Evolutionary conservation across 1,140 invertebrate species (phyloP), one percentile per base, ranked within the genome.

Genomic region (Cotesia typhae): DNA sequence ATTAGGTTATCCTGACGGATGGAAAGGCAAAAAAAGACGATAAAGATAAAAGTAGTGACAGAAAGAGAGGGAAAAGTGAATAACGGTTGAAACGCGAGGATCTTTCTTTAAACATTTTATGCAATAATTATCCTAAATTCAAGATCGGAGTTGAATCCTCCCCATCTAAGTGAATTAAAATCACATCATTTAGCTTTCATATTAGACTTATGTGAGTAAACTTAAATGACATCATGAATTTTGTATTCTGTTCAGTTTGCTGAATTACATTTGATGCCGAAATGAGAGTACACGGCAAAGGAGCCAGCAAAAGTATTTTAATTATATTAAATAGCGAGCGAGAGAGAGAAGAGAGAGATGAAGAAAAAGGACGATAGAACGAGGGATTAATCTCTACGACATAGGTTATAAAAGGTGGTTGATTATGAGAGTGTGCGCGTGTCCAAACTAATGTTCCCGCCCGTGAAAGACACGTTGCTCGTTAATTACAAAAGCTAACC

Each of bases 381-480:
- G 28, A 28, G 37, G 14, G 17, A 59, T 59, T 35, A 9, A 35
- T 51, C 70, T 66, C 41, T 47, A 47, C 41, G 69, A 61, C 51
- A 51, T 38, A 66, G 61, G 53, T 37, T 53, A 47, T 47, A 38
- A 71, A 66, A 66, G 61, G 70, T 65, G 70, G 70, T 71, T 71
- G 60, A 37, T 28, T 64, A 64, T 63, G 47, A 65, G 61, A 38
- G 61, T 65, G 35, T 52, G 20, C 47, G 41, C 28, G 35, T 52
- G 74, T 71, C 65, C 70, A 69, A 63, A 71, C 70, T 75, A 72
- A 72, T 75, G 74, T 72, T 69, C 70, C 47, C 14, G 51, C 63
- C 63, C 61, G 71, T 71, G 68, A 74, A 65, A 53, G 70, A 71
- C 69, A 47, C 64, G 55, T 37, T 38, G 17, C 70, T 75, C 71